A percentile compares a stretch with the other conserved stretches of the same genome.
Conservation (phyloP, 2,888 invertebrate genomes). For the Drosophila borborema region DNA sequence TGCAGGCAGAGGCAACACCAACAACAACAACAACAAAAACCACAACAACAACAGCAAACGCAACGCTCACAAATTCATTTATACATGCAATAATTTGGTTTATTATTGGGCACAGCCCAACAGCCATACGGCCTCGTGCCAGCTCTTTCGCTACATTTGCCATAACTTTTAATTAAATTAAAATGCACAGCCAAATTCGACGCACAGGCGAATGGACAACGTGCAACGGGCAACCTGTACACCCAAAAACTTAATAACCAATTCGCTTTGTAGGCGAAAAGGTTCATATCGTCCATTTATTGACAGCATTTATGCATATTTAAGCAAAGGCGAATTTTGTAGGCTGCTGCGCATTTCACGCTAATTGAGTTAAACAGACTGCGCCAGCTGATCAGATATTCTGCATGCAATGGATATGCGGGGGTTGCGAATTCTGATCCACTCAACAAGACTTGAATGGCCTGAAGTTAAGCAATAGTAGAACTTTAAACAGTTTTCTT, state of each 20-base stretch:
- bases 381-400: constrained; percentile 30
- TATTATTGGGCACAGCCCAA: constrained; percentile 69
- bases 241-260: constrained; percentile 70
- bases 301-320: constrained; percentile 72
- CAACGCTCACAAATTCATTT: constrained; percentile 72
- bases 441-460: too few species aligned
- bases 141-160: constrained; percentile 62
- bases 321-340: constrained; percentile 50
- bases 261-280: constrained; percentile 72
- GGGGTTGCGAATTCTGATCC: not conserved
- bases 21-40: constrained; percentile 10
- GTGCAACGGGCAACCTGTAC: constrained; percentile 20
- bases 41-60: constrained; percentile 16
- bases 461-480: too few species aligned
- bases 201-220: constrained; percentile 16
- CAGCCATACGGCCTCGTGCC: constrained; percentile 28
- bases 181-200: constrained; percentile 74
- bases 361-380: constrained; percentile 65
- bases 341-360: constrained; percentile 7
- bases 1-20: constrained; percentile 65
- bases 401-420: not conserved
- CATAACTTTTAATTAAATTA: constrained; percentile 80
- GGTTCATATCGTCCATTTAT: constrained; percentile 52
- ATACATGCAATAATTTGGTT: constrained; percentile 79
- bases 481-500: too few species aligned